Conservation (phyloP, 2,888 invertebrate genomes). For the Lymantria dispar region DNA sequence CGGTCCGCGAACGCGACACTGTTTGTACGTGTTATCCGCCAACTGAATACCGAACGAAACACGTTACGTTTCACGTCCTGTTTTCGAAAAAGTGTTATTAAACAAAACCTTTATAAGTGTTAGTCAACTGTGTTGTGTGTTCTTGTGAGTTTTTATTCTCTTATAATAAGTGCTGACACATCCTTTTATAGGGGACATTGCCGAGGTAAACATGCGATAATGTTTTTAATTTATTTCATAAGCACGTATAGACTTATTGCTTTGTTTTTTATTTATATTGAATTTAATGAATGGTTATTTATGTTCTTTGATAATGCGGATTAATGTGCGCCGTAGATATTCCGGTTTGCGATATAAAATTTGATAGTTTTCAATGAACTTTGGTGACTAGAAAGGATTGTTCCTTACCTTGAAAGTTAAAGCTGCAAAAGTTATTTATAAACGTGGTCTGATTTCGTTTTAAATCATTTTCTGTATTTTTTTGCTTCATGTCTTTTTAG, state of each 20-base stretch:
- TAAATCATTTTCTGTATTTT: background rate
- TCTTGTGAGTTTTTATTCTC: constrained; percentile 32
- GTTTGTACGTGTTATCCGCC: constrained; percentile 45
- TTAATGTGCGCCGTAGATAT: constrained; percentile 3
- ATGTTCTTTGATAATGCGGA: constrained; percentile 15
- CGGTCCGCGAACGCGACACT: constrained; percentile 47
- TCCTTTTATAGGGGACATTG: constrained; percentile 44
- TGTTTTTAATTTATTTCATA: constrained; percentile 44
- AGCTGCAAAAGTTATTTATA: constrained; percentile 20
- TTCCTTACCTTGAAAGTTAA: constrained; percentile 37
- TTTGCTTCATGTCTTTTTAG: background rate
- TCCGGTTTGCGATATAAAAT: background rate
- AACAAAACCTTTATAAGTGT: constrained; percentile 15
- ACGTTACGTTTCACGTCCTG: constrained; percentile 43
- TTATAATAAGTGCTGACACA: constrained; percentile 26
- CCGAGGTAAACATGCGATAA: constrained; percentile 51
- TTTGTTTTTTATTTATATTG: constrained; percentile 39
- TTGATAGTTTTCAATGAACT: background rate
- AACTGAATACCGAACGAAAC: constrained; percentile 37
- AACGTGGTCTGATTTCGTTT: constrained; percentile 1
- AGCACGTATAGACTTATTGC: constrained; percentile 35
- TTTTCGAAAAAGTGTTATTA: constrained; percentile 41
- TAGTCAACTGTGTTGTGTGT: constrained; percentile 45
- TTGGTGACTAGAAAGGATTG: constrained; percentile 24
- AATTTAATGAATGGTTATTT: constrained; percentile 21